A percentile compares a stretch with the other conserved stretches of the same genome.
Conservation (phyloP, 2,888 invertebrate species). For the Agrochola lota region DNA sequence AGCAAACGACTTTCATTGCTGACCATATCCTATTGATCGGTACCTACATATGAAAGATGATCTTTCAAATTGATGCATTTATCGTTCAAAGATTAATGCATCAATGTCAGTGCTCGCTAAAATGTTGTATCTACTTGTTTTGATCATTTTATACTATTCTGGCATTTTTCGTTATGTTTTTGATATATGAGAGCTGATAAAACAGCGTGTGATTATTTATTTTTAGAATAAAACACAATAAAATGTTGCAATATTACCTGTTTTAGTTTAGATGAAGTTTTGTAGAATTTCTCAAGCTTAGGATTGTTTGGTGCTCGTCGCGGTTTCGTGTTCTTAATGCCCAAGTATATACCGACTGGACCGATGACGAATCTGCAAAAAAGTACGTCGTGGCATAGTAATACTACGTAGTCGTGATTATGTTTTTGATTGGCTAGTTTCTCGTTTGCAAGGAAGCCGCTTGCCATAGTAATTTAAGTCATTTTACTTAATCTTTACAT, state of each 20-base stretch:
- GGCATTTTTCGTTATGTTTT: background rate
- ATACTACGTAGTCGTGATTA: no score
- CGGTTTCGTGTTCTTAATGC: slow-evolving; percentile 94
- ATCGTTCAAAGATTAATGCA: background rate
- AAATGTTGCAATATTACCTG: slow-evolving; percentile 88
- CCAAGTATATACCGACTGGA: slow-evolving; percentile 94
- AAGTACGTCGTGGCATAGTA: background rate
- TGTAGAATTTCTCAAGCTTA: slow-evolving; percentile 94
- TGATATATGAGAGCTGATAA: slow-evolving; percentile 23
- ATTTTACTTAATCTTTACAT: no score
- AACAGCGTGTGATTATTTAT: slow-evolving; percentile 3
- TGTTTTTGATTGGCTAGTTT: no score
- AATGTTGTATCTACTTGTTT: background rate
- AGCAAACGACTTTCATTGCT: background rate
- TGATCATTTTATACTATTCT: slow-evolving; percentile 5
- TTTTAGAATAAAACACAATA: slow-evolving; percentile 7
- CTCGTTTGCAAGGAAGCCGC: no score
- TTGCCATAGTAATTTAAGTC: no score
- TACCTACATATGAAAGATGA: background rate
- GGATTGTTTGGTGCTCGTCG: slow-evolving; percentile 93
- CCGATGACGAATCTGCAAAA: slow-evolving; percentile 93
- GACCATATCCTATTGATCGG: background rate
- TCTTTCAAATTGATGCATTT: background rate
- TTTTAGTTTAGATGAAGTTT: slow-evolving; percentile 92
- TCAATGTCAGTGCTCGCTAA: background rate